Conservation (phyloP, 2,888 invertebrate species). For the Drosophila bunnanda region DNA sequence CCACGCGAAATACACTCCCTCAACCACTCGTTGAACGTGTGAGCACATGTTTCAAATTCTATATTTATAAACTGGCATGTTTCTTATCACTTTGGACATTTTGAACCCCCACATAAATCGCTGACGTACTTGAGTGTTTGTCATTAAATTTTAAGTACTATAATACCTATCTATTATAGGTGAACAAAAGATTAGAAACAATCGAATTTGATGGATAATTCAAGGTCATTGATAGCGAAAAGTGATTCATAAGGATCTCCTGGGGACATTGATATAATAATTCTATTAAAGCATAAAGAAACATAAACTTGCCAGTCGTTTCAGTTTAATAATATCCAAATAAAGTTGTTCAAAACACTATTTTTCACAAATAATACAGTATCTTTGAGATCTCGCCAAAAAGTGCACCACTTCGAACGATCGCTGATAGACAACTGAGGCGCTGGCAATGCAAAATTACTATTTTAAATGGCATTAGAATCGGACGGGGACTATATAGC, state of each 20-base stretch:
- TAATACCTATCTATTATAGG: constrained; percentile 10
- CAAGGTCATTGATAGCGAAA: constrained; percentile 59
- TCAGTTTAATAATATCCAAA: neutral
- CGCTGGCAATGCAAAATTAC: constrained; percentile 43
- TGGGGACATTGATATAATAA: neutral
- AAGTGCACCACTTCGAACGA: constrained; percentile 52
- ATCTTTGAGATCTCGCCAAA: constrained; percentile 14
- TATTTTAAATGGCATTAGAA: constrained; percentile 61
- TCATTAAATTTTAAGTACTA: constrained; percentile 25
- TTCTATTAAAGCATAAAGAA: neutral
- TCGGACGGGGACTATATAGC: constrained; percentile 14
- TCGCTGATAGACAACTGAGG: constrained; percentile 67
- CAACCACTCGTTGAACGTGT: constrained; percentile 1
- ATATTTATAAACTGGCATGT: constrained; percentile 34
- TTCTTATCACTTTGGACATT: constrained; percentile 38
- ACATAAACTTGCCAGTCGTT: constrained; percentile 25
- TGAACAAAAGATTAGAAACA: constrained; percentile 45
- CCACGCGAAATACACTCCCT: constrained; percentile 31
- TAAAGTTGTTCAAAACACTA: neutral
- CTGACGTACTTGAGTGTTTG: constrained; percentile 33
- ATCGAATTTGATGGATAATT: constrained; percentile 20
- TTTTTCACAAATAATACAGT: constrained; percentile 5
- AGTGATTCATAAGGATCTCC: constrained; percentile 11
- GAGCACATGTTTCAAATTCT: constrained; percentile 37
- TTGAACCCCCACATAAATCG: constrained; percentile 38